Conservation (phyloP, 2,888 invertebrate species). For the Agrochola macilenta region DNA sequence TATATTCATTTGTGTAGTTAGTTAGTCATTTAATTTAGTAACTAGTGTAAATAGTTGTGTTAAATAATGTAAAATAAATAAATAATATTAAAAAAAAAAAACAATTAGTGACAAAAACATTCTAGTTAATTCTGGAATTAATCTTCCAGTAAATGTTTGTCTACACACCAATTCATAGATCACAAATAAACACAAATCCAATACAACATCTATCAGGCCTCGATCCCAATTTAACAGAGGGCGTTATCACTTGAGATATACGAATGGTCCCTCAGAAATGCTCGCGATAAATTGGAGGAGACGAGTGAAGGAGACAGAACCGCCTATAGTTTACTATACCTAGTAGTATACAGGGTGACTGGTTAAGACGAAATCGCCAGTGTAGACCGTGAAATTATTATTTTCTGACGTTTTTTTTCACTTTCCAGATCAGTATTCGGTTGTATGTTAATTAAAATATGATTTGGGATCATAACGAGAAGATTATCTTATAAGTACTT, state of each 20-base stretch:
- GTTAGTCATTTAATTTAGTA: neutral
- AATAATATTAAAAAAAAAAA: neutral
- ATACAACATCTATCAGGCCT: conserved; percentile 48
- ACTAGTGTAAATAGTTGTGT: neutral
- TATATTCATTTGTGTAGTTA: neutral
- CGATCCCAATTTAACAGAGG: conserved; percentile 60
- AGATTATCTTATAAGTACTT: too few relatives aligned
- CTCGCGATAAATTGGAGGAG: conserved; percentile 61
- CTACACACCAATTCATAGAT: conserved; percentile 8
- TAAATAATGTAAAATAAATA: neutral
- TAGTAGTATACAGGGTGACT: conserved; percentile 9
- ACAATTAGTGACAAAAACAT: neutral
- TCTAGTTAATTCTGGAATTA: neutral
- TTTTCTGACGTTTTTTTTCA: too few relatives aligned
- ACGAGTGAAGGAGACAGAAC: conserved; percentile 46
- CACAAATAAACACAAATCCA: conserved; percentile 45
- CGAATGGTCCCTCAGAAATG: conserved; percentile 62
- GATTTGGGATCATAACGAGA: too few relatives aligned
- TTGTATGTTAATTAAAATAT: too few relatives aligned
- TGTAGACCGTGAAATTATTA: too few relatives aligned
- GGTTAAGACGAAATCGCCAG: neutral
- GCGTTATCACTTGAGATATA: conserved; percentile 61
- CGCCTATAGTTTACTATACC: conserved; percentile 25
- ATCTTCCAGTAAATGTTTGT: conserved; percentile 17
- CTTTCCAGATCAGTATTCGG: too few relatives aligned